phyloP scores from a whole-genome alignment of 2,113 vertebrate genomes.

The Colistium nudipinnis region DNA sequence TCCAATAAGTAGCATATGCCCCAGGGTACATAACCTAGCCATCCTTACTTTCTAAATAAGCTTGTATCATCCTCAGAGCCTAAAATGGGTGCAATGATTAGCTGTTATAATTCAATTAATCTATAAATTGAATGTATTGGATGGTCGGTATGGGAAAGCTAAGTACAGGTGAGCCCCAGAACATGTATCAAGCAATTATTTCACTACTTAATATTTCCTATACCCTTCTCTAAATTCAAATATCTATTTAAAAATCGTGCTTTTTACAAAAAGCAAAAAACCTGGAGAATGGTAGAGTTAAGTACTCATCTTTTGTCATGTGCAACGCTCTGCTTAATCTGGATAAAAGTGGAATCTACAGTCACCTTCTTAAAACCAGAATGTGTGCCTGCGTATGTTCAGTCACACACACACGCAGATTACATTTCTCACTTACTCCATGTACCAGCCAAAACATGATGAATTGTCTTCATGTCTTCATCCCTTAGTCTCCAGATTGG shows the following conservation, averaged over 20 bases:
- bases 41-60: slow-evolving; percentile 58
- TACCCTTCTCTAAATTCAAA: too few relatives aligned
- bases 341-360: background rate
- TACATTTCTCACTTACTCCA: slow-evolving; percentile 35
- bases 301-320: background rate
- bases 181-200: slow-evolving; percentile 14
- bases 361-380: background rate
- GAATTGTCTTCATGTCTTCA: slow-evolving; percentile 41
- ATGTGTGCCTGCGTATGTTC: too few relatives aligned
- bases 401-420: background rate
- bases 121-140: too few relatives aligned
- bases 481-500: slow-evolving; percentile 40
- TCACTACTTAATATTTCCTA: too few relatives aligned
- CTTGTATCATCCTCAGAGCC: slow-evolving; percentile 40
- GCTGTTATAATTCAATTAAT: slow-evolving; percentile 63
- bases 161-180: slow-evolving; percentile 35
- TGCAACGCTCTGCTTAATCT: background rate
- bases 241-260: background rate
- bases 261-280: background rate
- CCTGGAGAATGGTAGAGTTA: background rate
- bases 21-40: slow-evolving; percentile 49
- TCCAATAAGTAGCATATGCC: slow-evolving; percentile 73
- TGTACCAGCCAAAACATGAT: slow-evolving; percentile 36
- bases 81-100: slow-evolving; percentile 51
- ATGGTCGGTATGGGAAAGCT: slow-evolving; percentile 26